Percentiles rank a stretch among this genome's conserved stretches.
Evolutionary conservation across 2,888 invertebrate species (phyloP).

Genomic region (Limnephilus rhombicus): DNA sequence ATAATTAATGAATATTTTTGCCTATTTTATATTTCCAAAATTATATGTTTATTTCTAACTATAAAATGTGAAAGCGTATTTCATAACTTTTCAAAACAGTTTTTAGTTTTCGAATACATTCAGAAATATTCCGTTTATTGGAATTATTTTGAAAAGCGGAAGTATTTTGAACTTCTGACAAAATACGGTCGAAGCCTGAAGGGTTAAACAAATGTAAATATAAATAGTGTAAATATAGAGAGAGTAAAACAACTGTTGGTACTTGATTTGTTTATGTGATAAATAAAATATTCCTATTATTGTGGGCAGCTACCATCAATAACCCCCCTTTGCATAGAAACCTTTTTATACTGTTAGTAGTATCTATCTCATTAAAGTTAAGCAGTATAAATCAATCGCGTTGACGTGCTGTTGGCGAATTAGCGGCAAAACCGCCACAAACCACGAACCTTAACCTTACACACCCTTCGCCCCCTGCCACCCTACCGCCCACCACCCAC

Average conservation of each 20-base stretch:
- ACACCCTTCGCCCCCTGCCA: not conserved
- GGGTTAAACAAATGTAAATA: not conserved
- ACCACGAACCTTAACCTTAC: conserved; percentile 56
- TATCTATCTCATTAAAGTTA: conserved; percentile 52
- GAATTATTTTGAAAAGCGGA: too few relatives aligned
- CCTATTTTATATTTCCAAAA: too few relatives aligned
- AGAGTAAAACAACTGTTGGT: not conserved
- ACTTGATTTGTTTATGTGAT: not conserved
- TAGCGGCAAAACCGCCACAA: conserved; percentile 55
- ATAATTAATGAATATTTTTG: too few relatives aligned
- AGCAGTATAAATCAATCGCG: conserved; percentile 63
- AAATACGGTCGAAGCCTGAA: too few relatives aligned
- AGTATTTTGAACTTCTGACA: too few relatives aligned
- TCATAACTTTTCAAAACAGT: too few relatives aligned
- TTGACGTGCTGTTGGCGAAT: conserved; percentile 62
- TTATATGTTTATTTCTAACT: too few relatives aligned
- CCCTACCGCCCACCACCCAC: not conserved
- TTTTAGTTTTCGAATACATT: too few relatives aligned
- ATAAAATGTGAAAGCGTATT: not conserved
- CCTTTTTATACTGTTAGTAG: conserved; percentile 44
- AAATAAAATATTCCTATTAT: not conserved
- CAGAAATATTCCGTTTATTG: too few relatives aligned
- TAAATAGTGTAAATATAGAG: not conserved
- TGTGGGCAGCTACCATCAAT: conserved; percentile 19
- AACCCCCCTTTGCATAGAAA: conserved; percentile 11